Evolutionary conservation across 53 echinoderm and acorn worm species (phyloP).

Genomic region (Zoroaster sp.): DNA sequence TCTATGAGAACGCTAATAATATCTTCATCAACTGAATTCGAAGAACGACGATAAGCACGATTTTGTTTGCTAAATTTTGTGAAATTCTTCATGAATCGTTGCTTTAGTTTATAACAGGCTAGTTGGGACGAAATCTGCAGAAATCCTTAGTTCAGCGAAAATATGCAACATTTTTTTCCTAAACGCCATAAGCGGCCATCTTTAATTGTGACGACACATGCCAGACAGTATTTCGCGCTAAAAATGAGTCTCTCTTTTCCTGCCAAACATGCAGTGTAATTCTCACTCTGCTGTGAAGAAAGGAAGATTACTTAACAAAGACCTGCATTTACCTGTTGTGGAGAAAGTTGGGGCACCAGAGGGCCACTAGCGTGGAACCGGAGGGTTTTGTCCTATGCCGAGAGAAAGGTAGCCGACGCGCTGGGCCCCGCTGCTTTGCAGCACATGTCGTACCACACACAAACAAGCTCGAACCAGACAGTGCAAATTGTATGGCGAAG

Average conservation of each 20-base stretch:
- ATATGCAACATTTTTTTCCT: not conserved
- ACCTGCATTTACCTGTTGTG: not conserved
- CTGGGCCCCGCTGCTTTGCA: not conserved
- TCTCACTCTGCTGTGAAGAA: not conserved
- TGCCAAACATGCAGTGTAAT: not conserved
- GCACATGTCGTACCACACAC: not conserved
- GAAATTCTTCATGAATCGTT: too few species aligned
- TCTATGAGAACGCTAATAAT: too few species aligned
- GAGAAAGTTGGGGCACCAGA: slow-evolving; percentile 1
- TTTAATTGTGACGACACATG: slow-evolving; percentile 25
- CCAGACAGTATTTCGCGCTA: not conserved
- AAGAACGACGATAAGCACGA: too few species aligned
- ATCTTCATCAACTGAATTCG: too few species aligned
- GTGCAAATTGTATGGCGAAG: not conserved
- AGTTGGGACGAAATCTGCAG: not conserved
- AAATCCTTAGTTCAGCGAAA: not conserved
- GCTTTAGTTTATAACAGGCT: not conserved
- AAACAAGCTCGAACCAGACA: not conserved
- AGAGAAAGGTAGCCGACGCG: not conserved
- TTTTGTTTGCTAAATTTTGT: too few species aligned
- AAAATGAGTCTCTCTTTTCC: not conserved
- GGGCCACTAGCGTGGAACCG: not conserved
- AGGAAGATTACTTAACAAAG: not conserved
- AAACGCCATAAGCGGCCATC: slow-evolving; percentile 26
- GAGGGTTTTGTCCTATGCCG: not conserved